A percentile compares a stretch with the other conserved stretches of the same genome.
Conservation (phyloP, 2,113 vertebrate species). For the Thalassoma bifasciatum region DNA sequence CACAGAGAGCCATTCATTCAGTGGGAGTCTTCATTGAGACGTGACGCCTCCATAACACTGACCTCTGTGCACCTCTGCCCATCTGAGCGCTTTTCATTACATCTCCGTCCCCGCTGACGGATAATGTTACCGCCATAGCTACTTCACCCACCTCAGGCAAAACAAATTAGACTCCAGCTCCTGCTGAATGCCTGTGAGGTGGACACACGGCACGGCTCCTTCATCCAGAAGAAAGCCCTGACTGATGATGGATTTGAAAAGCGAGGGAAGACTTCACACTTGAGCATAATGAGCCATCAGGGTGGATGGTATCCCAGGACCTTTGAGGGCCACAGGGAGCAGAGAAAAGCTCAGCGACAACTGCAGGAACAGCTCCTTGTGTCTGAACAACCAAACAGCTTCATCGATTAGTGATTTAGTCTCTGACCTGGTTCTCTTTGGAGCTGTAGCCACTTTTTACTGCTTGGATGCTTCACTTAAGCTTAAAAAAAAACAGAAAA, state of each 20-base stretch:
- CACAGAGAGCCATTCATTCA: conserved; percentile 42
- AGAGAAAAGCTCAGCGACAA: background rate
- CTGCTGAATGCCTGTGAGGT: conserved; percentile 53
- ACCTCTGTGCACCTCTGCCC: conserved; percentile 63
- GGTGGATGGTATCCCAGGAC: conserved; percentile 9
- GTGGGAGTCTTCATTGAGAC: conserved; percentile 40
- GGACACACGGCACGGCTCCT: conserved; percentile 30
- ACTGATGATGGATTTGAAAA: conserved; percentile 58
- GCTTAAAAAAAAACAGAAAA: too few relatives aligned
- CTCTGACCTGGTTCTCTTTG: background rate
- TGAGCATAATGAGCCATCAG: conserved; percentile 20
- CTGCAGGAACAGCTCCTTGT: background rate
- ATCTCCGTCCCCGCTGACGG: conserved; percentile 45
- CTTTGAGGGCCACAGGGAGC: background rate
- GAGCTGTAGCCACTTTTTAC: background rate
- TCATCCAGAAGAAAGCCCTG: conserved; percentile 48
- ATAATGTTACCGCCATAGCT: conserved; percentile 55
- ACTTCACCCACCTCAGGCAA: conserved; percentile 54
- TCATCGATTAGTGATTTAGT: background rate
- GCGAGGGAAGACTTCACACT: conserved; percentile 18
- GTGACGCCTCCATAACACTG: conserved; percentile 57
- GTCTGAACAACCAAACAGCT: background rate
- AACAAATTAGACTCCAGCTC: conserved; percentile 60
- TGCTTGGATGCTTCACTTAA: background rate
- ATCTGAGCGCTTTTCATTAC: conserved; percentile 72